Base-by-base conservation (phyloP, 2,888 invertebrate species). In the Rhamphomyia laevipes region DNA sequence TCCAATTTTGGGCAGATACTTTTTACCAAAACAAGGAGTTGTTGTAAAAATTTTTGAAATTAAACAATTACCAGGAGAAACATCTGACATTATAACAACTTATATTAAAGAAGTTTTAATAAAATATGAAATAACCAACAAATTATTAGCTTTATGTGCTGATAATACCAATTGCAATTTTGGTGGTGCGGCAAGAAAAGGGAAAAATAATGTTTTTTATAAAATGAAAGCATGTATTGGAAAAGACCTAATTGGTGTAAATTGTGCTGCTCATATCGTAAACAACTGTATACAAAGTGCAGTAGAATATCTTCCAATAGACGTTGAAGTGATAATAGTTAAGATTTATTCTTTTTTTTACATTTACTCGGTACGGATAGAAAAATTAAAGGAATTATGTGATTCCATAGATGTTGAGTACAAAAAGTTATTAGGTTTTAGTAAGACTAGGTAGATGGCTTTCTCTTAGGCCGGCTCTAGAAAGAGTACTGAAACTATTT, bases 161-260 rank as follows among this genome's bases (percentile, higher is more conserved):
- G 51, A 51, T 18, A 51, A 51, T 35, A 45, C 41, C 33, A 51
- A 51, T 27, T 52, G 49, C 13, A 56, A 57, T 48, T 57, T n/a
- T n/a, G n/a, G n/a, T n/a, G n/a, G n/a, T n/a, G n/a, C n/a, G n/a
- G n/a, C n/a, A n/a, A n/a, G n/a, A 6, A 30, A 45, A 44, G 53
- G 54, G 13, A 13, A 44, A 16, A 35, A 49, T 17, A 54, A 56
- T 47, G 47, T 54, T 13, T 51, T 40, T 12, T 17, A 40, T 12
- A 40, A 40, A 40, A 17, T 18, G 17, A 16, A 50, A 48, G 31
- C 23, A 45, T 47, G 38, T 45, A 31, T 17, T 43, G 49, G 45
- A 38, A 49, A 37, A 12, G 41, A 30, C 30, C 45, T 49, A 48
- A 54, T 53, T 50, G 44, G 49, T 6, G 51, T 52, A 7, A 51